These are phyloP conservation scores for Phaetusa simplex DNA, from an alignment of 2,113 vertebrate species.

Conservation along the genomic window DNA sequence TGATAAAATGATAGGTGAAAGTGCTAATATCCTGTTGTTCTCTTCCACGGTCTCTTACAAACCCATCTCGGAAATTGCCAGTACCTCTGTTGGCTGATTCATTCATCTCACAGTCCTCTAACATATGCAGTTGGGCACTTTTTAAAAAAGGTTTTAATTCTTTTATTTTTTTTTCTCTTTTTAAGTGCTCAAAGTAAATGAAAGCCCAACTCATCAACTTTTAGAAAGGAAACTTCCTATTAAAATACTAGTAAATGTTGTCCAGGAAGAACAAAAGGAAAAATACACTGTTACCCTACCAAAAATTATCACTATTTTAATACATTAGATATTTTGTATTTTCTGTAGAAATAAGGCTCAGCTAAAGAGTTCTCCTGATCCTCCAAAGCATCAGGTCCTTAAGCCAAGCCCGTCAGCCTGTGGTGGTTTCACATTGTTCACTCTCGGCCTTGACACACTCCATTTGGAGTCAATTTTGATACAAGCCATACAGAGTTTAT, in stretches of 20 bases:
- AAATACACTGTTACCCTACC: not conserved
- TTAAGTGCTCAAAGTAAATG: not conserved
- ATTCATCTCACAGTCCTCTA: not conserved
- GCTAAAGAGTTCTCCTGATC: not conserved
- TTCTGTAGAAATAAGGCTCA: not conserved
- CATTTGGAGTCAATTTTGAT: conserved; percentile 26
- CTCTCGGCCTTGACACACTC: not conserved
- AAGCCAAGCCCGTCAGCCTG: not conserved
- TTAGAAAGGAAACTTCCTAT: not conserved
- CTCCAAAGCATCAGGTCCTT: not conserved
- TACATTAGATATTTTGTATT: not conserved
- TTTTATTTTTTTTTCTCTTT: not conserved
- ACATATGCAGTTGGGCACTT: not conserved
- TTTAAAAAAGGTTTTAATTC: accelerated
- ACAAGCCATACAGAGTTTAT: not conserved
- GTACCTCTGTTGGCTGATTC: not conserved
- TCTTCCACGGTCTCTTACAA: not conserved
- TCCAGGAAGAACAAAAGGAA: not conserved
- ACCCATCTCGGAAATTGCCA: not conserved
- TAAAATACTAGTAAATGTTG: not conserved
- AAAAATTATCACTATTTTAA: not conserved
- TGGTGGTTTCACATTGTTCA: not conserved
- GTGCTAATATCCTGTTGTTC: not conserved
- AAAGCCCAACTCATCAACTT: not conserved
- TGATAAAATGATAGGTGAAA: not conserved